A percentile compares a stretch with the other conserved stretches of the same genome.
These are phyloP conservation scores for Geococcyx californianus DNA, from an alignment of 2,113 vertebrate genomes.

Conservation along the genomic window DNA sequence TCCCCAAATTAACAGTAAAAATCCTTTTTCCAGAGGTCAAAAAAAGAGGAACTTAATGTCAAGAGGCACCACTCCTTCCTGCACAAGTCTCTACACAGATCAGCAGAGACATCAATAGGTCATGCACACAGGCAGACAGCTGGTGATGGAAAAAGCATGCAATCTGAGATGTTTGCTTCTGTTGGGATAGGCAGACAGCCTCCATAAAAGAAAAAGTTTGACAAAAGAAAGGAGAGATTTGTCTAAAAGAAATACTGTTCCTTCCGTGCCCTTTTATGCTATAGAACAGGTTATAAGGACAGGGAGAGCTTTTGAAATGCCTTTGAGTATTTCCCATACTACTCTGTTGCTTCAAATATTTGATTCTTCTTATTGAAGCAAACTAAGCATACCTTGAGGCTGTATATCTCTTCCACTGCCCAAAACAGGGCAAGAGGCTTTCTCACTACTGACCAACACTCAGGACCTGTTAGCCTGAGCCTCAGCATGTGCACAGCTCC, in stretches of 20 bases:
- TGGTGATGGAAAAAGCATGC: neutral
- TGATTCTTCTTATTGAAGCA: neutral
- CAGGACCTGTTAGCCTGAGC: neutral
- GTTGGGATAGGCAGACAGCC: neutral
- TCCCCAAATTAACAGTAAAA: neutral
- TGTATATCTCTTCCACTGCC: neutral
- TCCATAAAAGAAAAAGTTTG: neutral
- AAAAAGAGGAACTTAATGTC: neutral
- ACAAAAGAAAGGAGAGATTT: neutral
- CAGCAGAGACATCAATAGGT: neutral
- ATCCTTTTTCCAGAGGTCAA: neutral
- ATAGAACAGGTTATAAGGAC: neutral
- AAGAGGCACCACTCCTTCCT: neutral
- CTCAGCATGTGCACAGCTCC: neutral
- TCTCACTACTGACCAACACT: fast-evolving
- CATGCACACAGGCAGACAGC: neutral
- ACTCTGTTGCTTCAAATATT: neutral
- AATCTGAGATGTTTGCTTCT: neutral
- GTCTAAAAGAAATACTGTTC: neutral
- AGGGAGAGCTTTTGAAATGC: neutral
- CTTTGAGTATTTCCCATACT: neutral
- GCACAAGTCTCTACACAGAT: neutral
- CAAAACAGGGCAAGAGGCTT: neutral
- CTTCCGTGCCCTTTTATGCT: neutral
- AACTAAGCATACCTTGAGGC: neutral